Evolutionary conservation across 1,140 invertebrate species (phyloP).

Genomic region (Drosophila orena): DNA sequence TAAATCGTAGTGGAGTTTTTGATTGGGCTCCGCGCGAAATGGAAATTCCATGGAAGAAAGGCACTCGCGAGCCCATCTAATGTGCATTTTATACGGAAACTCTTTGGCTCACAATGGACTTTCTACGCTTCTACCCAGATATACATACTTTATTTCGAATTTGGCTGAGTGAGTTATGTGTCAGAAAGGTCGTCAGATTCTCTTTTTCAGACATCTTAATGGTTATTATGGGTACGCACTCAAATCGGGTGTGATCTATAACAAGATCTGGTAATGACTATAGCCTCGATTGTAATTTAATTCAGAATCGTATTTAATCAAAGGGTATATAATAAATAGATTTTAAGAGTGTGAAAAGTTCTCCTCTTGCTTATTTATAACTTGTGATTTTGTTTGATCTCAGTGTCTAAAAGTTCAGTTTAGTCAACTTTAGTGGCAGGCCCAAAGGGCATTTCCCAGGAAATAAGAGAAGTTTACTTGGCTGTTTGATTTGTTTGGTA

Average conservation of each 20-base stretch:
- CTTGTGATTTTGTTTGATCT: background rate
- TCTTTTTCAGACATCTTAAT: slow-evolving; percentile 10
- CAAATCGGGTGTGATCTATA: too few species aligned
- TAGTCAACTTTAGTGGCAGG: background rate
- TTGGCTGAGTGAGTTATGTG: slow-evolving; percentile 9
- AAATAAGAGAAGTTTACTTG: background rate
- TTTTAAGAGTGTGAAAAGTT: too few species aligned
- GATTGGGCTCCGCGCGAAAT: slow-evolving; percentile 57
- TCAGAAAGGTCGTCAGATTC: background rate
- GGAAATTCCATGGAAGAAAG: slow-evolving; percentile 47
- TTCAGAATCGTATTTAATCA: background rate
- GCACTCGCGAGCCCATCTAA: slow-evolving; percentile 41
- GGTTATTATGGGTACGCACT: background rate
- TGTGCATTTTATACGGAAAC: slow-evolving; percentile 51
- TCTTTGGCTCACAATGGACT: slow-evolving; percentile 20
- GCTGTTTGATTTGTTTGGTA: background rate
- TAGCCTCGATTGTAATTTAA: background rate
- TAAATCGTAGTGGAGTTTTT: slow-evolving; percentile 69
- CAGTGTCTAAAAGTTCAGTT: too few species aligned
- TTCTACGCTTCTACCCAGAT: slow-evolving; percentile 18
- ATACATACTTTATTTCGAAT: slow-evolving; percentile 28
- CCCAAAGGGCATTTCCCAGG: background rate
- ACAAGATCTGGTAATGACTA: too few species aligned
- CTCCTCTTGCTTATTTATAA: too few species aligned
- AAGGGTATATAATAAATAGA: too few species aligned